These are phyloP conservation scores for Psammodynastes pulverulentus DNA, from an alignment of 2,113 vertebrate species.

Conservation along the genomic window DNA sequence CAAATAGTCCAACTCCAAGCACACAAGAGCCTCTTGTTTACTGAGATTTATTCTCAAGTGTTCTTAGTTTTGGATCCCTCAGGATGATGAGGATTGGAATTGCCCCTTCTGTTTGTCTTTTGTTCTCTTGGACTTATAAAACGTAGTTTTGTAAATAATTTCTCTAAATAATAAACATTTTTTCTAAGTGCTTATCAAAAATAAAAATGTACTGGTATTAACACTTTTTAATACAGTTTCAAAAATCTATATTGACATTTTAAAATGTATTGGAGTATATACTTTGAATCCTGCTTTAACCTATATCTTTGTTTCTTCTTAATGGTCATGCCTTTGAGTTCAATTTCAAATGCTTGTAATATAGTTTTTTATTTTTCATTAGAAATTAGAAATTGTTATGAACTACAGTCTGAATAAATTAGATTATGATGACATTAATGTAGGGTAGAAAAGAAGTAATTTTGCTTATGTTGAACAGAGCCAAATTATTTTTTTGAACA, in stretches of 20 bases:
- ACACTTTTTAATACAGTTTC: neutral
- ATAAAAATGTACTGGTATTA: neutral
- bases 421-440: neutral
- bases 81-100: neutral
- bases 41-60: neutral
- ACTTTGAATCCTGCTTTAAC: neutral
- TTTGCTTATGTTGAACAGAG: neutral
- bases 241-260: neutral
- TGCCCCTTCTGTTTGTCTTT: neutral
- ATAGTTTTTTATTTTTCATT: neutral
- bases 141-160: neutral
- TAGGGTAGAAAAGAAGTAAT: slow-evolving; percentile 2
- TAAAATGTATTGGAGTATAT: neutral
- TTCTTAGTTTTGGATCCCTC: neutral
- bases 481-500: slow-evolving; percentile 26
- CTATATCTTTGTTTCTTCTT: neutral
- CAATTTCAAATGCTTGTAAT: neutral
- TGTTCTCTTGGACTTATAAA: neutral
- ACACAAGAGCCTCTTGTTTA: neutral
- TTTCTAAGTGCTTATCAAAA: neutral
- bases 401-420: neutral
- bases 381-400: neutral
- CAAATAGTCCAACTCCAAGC: neutral
- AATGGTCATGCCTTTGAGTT: neutral
- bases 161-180: neutral